Percentiles rank a stretch among this genome's conserved stretches.
These are phyloP conservation scores for Patiria miniata DNA, from an alignment of 35 echinoderm and acorn worm genomes.

Conservation along the genomic window DNA sequence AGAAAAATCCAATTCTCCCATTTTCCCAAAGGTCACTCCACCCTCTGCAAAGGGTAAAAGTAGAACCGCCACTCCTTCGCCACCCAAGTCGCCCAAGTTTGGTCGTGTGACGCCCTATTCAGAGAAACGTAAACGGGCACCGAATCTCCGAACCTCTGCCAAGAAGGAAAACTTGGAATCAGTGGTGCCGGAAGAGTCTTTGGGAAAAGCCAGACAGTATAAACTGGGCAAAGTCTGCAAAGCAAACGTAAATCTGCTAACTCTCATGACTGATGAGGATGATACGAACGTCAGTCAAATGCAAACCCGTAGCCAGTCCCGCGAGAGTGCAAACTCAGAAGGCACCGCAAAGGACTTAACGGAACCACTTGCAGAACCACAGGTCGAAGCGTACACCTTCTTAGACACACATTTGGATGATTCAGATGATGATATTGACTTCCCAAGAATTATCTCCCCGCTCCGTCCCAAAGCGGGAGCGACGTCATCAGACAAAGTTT, in stretches of 20 bases:
- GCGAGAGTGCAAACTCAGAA: background rate
- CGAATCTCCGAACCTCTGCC: background rate
- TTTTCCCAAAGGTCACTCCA: background rate
- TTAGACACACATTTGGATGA: slow-evolving; percentile 8
- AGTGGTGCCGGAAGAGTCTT: background rate
- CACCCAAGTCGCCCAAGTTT: background rate
- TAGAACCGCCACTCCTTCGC: background rate
- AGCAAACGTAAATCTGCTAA: slow-evolving; percentile 14
- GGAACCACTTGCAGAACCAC: background rate
- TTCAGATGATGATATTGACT: background rate
- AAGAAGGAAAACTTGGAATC: background rate
- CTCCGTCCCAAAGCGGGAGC: background rate
- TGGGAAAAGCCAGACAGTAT: background rate
- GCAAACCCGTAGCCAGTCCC: background rate
- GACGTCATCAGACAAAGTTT: background rate
- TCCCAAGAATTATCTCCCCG: background rate
- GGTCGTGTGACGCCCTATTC: background rate
- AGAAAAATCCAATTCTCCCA: background rate
- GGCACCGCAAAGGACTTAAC: background rate
- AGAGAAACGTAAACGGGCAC: background rate
- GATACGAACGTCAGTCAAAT: background rate
- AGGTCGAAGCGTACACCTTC: background rate
- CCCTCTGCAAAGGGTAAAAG: background rate
- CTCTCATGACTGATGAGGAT: background rate
- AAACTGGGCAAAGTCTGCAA: slow-evolving; percentile 5